Conservation (phyloP, 2,888 invertebrate species). For the Microdon myrmicae region DNA sequence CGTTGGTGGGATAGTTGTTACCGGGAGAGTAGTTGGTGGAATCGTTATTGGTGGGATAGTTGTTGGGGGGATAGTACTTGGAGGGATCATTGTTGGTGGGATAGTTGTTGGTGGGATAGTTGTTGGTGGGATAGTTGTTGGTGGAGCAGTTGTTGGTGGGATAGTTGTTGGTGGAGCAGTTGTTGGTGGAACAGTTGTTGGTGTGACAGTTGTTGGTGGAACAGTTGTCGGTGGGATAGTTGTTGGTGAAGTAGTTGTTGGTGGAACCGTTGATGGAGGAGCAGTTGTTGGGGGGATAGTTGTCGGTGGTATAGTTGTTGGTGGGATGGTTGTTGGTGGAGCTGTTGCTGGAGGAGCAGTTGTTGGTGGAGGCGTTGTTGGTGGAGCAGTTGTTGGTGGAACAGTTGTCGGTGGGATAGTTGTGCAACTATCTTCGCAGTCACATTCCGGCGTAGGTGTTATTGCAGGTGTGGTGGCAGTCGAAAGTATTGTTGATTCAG, state of each 20-base stretch:
- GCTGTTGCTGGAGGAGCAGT: not conserved
- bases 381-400: constrained; percentile 7
- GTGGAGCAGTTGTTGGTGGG: not conserved
- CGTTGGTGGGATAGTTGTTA: too few species aligned
- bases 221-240: not conserved
- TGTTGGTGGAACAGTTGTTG: not conserved
- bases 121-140: not conserved
- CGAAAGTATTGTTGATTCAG: not conserved
- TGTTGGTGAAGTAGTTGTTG: not conserved
- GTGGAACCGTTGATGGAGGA: not conserved
- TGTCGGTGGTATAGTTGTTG: not conserved
- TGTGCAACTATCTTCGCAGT: not conserved
- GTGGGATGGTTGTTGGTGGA: constrained; percentile 5
- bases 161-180: not conserved
- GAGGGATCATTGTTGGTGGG: not conserved
- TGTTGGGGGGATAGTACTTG: not conserved
- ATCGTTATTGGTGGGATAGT: not conserved
- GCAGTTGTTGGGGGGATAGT: not conserved
- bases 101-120: not conserved
- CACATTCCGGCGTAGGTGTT: not conserved
- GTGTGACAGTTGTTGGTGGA: not conserved
- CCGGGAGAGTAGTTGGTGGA: too few species aligned
- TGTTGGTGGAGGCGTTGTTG: constrained; percentile 4
- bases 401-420: not conserved
- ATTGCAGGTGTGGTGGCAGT: not conserved